Conservation (phyloP, 2,797 vertebrate species). For the Falco concolor region DNA sequence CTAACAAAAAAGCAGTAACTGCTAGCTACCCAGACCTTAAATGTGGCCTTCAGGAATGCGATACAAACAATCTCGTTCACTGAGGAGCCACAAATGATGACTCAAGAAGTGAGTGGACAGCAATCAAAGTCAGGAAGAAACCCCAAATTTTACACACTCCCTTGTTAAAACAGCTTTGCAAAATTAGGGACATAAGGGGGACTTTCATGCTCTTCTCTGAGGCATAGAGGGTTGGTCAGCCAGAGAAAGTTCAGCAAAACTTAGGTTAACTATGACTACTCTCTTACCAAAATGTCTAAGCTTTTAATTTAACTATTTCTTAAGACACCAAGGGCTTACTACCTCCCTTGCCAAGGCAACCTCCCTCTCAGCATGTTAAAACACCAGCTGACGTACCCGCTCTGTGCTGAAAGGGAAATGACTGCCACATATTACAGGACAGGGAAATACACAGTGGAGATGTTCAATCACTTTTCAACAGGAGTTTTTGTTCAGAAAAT, state of each 20-base stretch:
- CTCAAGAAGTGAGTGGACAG: neutral
- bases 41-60: neutral
- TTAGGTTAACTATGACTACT: neutral
- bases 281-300: neutral
- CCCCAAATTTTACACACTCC: neutral
- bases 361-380: neutral
- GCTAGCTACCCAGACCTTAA: neutral
- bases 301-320: neutral
- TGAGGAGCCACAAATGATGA: neutral
- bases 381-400: neutral
- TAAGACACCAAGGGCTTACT: neutral
- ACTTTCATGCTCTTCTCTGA: neutral
- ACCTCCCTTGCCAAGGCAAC: neutral
- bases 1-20: neutral
- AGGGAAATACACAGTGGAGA: neutral
- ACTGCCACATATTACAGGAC: neutral
- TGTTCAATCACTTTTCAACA: neutral
- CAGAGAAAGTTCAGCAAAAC: neutral
- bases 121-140: neutral
- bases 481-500: neutral
- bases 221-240: neutral
- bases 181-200: neutral
- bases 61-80: neutral
- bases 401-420: neutral
- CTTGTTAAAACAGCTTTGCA: conserved; percentile 5